phyloP scores from a whole-genome alignment of 2,888 invertebrate genomes.

The Dione juno region DNA sequence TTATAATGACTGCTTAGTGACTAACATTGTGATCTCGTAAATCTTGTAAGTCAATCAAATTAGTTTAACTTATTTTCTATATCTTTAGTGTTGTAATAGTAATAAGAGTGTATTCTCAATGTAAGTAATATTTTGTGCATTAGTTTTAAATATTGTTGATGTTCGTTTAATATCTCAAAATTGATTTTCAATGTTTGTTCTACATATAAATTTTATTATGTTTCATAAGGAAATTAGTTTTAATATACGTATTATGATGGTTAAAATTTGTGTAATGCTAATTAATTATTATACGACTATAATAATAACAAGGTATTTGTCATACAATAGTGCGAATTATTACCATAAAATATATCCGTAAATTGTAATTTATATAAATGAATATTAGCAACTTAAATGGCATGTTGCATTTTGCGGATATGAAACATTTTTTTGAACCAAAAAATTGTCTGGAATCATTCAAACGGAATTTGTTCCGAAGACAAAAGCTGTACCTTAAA shows the following conservation, averaged over 20 bases:
- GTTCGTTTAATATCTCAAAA: conserved; percentile 15
- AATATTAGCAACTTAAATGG: no score
- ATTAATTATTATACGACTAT: background rate
- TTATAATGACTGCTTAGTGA: conserved; percentile 6
- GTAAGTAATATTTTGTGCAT: background rate
- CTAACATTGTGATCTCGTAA: background rate
- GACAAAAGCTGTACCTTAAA: no score
- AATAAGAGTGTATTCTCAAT: background rate
- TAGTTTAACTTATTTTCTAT: background rate
- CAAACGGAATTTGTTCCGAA: no score
- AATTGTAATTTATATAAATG: no score
- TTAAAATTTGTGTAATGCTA: background rate
- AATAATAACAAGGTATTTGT: background rate
- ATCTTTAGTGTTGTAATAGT: background rate
- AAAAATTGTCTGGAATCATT: no score
- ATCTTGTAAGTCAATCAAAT: conserved; percentile 4
- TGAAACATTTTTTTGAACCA: no score
- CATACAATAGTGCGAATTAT: background rate
- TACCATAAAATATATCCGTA: background rate
- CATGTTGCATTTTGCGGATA: no score
- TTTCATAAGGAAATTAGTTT: background rate
- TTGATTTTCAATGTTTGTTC: no score
- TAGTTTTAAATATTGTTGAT: background rate
- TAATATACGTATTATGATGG: background rate
- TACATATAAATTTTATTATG: background rate